Conservation (phyloP, 1,140 invertebrate species). For the Drosophila eugracilis region DNA sequence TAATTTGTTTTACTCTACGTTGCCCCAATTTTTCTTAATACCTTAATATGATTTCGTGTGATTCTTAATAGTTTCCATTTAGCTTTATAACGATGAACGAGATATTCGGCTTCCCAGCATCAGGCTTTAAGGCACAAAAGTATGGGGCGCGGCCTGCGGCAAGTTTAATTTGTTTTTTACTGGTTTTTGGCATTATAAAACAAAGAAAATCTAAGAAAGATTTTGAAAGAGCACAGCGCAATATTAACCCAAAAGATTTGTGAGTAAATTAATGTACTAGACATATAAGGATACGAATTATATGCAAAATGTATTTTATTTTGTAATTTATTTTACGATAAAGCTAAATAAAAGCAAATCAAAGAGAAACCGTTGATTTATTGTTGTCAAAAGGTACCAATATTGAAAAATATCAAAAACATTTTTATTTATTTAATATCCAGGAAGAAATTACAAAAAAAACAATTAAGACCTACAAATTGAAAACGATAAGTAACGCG, state of each 20-base stretch:
- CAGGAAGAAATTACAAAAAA: too few relatives aligned
- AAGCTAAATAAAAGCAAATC: constrained; percentile 73
- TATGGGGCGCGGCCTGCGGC: constrained; percentile 36
- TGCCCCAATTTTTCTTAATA: constrained; percentile 31
- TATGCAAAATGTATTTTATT: constrained; percentile 79
- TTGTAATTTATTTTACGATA: constrained; percentile 82
- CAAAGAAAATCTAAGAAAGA: constrained; percentile 33
- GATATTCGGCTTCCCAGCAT: constrained; percentile 33
- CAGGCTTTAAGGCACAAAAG: constrained; percentile 46
- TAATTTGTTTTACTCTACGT: constrained; percentile 53
- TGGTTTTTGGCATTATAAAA: constrained; percentile 53
- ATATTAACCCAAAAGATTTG: constrained; percentile 79
- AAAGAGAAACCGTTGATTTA: constrained; percentile 23
- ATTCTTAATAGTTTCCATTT: constrained; percentile 60
- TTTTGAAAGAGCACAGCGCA: constrained; percentile 57
- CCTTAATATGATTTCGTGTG: constrained; percentile 48
- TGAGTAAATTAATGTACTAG: constrained; percentile 75
- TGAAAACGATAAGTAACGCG: too few relatives aligned
- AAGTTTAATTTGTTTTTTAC: constrained; percentile 53
- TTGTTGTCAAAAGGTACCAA: too few relatives aligned
- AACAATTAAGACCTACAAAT: too few relatives aligned
- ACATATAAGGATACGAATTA: constrained; percentile 69
- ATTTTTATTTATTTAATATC: too few relatives aligned
- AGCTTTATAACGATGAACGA: constrained; percentile 37
- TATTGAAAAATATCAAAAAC: too few relatives aligned